phyloP scores from a whole-genome alignment of 2,113 vertebrate species.

The Menidia beryllina region DNA sequence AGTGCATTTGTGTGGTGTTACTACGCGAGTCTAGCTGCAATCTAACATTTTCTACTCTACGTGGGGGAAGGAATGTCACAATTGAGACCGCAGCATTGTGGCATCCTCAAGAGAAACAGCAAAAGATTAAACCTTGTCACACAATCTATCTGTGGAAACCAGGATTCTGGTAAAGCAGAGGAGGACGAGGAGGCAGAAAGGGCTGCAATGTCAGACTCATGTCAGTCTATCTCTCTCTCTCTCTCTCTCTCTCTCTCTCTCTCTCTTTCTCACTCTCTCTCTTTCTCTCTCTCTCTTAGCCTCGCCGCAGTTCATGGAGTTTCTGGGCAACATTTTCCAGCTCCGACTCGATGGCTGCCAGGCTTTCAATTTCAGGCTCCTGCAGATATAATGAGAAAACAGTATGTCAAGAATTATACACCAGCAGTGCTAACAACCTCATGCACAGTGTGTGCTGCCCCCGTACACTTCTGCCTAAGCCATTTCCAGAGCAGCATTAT shows the following conservation, averaged over 20 bases:
- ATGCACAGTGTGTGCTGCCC: neutral
- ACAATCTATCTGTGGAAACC: constrained; percentile 46
- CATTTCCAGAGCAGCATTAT: neutral
- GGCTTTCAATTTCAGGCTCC: constrained; percentile 93
- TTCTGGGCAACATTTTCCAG: constrained; percentile 92
- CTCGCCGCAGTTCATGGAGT: constrained; percentile 87
- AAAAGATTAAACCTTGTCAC: constrained; percentile 57
- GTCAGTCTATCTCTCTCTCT: neutral
- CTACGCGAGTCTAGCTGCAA: constrained; percentile 36
- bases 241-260: neutral
- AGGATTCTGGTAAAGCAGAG: constrained; percentile 62
- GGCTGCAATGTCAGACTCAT: constrained; percentile 35
- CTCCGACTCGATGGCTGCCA: constrained; percentile 93
- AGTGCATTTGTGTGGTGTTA: constrained; percentile 20
- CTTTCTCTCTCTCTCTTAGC: constrained; percentile 58
- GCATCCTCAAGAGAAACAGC: constrained; percentile 39
- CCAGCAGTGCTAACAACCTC: constrained; percentile 5
- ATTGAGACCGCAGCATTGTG: constrained; percentile 39
- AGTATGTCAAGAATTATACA: neutral
- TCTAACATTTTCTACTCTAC: constrained; percentile 51
- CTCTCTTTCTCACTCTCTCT: neutral
- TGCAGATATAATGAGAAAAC: constrained; percentile 68
- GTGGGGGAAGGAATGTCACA: constrained; percentile 22
- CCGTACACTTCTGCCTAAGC: neutral
- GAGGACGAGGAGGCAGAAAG: constrained; percentile 54